Base-by-base conservation (phyloP, 1,140 invertebrate genomes). In the Theocolax elegans region DNA sequence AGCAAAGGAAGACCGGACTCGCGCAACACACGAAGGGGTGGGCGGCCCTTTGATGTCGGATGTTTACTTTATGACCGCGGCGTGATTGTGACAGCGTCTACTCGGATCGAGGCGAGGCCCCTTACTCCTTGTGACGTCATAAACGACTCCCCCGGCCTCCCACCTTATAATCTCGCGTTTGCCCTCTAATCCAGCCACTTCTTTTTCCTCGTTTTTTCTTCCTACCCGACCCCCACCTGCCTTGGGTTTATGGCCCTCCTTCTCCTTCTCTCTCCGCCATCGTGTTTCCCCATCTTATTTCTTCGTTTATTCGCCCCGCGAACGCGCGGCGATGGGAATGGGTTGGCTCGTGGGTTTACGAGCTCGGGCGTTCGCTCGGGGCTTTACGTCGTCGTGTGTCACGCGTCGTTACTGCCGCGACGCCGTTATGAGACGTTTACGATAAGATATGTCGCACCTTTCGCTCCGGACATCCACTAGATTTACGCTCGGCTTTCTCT, bases 391-490 rank as follows among this genome's bases (percentile, higher is more conserved):
- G 80, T 77, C 79, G 76, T 81, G 76, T 81, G 79, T 81, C 80
- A 80, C 75, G 76, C 77, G 74, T 82, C 80, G 79, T 82, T 82
- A 82, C 75, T 77, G 76, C 76, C 75, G 77, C 74, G 73, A 75
- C 74, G 74, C 74, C 74, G 76, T 81, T 82, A 81, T 81, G 80
- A 81, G 80, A 81, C 80, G 75, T 83, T 83, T 83, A 83, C 81
- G 80, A 83, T 81, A 83, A 83, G 81, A 80, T 81, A 83, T 74
- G 77, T 79, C 79, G 76, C 79, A 81, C 80, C 81, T 81, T 79
- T 80, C 74, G 72, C 73, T 73, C 72, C 67, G 74, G 71, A 78
- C 75, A 77, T 71, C 58, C 74, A 64, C 53, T 74, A 76, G 76
- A 81, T 82, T 81, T 80, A 79, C 77, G 73, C 48, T 44, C 63